Percentiles rank a stretch among this genome's conserved stretches.
Evolutionary conservation across 2,888 invertebrate species (phyloP).

Genomic region (Drosophila algonquin): DNA sequence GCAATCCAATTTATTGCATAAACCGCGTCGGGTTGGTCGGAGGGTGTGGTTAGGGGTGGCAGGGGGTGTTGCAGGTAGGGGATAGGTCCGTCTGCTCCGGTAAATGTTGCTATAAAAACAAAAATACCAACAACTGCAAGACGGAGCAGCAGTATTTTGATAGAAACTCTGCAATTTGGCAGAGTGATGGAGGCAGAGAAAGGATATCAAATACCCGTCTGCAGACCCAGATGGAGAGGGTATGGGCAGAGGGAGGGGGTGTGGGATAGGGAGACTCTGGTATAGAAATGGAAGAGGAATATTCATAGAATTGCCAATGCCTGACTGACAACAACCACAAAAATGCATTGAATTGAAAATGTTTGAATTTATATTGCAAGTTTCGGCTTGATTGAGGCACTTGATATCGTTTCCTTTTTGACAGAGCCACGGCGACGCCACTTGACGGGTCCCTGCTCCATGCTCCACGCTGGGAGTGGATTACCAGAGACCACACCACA

Average conservation of each 20-base stretch:
- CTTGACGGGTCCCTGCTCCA: conserved; percentile 24
- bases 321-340: conserved; percentile 74
- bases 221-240: conserved; percentile 10
- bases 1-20: conserved; percentile 74
- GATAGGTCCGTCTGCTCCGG: conserved; percentile 56
- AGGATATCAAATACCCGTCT: conserved; percentile 30
- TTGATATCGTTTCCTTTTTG: conserved; percentile 73
- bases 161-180: conserved; percentile 63
- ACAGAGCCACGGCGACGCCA: conserved; percentile 35
- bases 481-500: conserved; percentile 13
- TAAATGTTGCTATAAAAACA: conserved; percentile 54
- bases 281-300: conserved; percentile 43
- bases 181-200: neutral
- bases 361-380: conserved; percentile 79
- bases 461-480: neutral
- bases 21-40: conserved; percentile 57
- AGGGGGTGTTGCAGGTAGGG: neutral
- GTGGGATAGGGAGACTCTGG: conserved; percentile 41
- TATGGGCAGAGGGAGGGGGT: too few species aligned
- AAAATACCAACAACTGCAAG: conserved; percentile 38
- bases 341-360: conserved; percentile 76
- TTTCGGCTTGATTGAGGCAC: conserved; percentile 75
- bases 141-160: conserved; percentile 55
- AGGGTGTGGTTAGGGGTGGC: neutral
- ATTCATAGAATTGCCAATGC: conserved; percentile 67